phyloP scores from a whole-genome alignment of 2,888 invertebrate species.

The Rhyacophila evoluta region DNA sequence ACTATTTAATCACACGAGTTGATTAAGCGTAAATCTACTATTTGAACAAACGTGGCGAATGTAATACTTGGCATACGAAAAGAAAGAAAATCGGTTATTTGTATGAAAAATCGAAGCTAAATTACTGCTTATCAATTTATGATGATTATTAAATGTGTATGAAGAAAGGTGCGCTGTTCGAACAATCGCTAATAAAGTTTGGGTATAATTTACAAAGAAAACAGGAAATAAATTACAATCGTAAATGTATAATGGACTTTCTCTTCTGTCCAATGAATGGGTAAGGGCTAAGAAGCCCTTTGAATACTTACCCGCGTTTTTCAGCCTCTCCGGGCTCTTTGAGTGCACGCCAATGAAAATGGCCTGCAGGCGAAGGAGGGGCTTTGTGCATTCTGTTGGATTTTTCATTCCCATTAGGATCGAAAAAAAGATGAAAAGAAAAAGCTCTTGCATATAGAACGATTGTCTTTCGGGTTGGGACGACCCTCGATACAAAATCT shows the following conservation, averaged over 20 bases:
- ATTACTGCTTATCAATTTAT: too few species aligned
- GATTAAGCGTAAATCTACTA: too few species aligned
- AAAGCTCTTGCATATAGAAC: conserved; percentile 2
- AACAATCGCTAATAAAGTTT: too few species aligned
- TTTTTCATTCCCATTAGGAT: conserved; percentile 13
- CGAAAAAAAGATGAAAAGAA: conserved; percentile 27
- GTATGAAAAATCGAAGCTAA: too few species aligned
- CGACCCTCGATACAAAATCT: background rate
- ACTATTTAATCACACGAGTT: too few species aligned
- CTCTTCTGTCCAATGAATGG: background rate
- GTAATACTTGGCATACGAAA: too few species aligned
- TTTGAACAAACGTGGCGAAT: too few species aligned
- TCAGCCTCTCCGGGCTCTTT: background rate
- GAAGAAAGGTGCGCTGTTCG: too few species aligned
- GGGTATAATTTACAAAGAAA: too few species aligned
- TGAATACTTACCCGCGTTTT: background rate
- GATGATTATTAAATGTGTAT: too few species aligned
- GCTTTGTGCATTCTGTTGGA: conserved; percentile 38
- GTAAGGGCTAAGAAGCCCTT: background rate
- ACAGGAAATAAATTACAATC: background rate
- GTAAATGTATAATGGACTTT: background rate
- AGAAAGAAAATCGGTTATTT: too few species aligned
- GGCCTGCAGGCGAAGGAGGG: conserved; percentile 28
- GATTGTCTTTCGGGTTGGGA: background rate
- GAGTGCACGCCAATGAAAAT: conserved; percentile 29